These are phyloP conservation scores for Melierax canorus DNA, from an alignment of 2,113 vertebrate genomes.

Conservation along the genomic window DNA sequence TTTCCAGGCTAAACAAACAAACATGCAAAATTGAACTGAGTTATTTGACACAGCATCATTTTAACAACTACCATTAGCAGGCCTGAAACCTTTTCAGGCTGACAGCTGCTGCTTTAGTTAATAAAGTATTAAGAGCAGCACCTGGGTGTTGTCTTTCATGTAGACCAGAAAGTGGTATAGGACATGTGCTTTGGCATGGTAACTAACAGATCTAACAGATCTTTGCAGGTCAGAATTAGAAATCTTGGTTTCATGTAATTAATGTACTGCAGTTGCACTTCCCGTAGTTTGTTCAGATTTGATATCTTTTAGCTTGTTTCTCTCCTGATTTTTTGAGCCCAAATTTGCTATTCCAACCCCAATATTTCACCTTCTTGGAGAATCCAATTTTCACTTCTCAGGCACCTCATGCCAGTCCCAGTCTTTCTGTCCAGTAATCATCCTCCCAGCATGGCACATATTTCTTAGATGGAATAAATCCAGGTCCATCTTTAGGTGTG, in stretches of 20 bases:
- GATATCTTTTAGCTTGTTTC: not conserved
- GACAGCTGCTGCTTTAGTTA: not conserved
- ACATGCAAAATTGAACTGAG: not conserved
- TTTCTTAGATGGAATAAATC: not conserved
- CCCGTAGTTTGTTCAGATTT: not conserved
- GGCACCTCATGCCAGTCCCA: not conserved
- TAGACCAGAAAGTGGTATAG: not conserved
- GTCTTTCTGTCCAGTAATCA: not conserved
- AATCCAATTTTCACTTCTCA: not conserved
- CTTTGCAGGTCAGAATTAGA: not conserved
- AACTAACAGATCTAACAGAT: not conserved
- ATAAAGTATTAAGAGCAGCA: not conserved
- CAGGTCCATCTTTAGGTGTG: not conserved
- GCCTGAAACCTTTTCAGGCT: not conserved
- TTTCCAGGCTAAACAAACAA: constrained; percentile 4
- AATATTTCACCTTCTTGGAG: not conserved
- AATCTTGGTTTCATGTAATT: not conserved
- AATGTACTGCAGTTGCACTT: not conserved
- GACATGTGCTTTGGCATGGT: not conserved
- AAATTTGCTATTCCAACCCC: not conserved
- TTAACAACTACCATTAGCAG: not conserved
- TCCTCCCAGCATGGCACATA: not conserved
- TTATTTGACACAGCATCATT: not conserved
- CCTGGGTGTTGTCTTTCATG: not conserved
- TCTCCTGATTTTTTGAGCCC: not conserved